Evolutionary conservation across 2,888 invertebrate species (phyloP).

Genomic region (Petrolisthes manimaculis): DNA sequence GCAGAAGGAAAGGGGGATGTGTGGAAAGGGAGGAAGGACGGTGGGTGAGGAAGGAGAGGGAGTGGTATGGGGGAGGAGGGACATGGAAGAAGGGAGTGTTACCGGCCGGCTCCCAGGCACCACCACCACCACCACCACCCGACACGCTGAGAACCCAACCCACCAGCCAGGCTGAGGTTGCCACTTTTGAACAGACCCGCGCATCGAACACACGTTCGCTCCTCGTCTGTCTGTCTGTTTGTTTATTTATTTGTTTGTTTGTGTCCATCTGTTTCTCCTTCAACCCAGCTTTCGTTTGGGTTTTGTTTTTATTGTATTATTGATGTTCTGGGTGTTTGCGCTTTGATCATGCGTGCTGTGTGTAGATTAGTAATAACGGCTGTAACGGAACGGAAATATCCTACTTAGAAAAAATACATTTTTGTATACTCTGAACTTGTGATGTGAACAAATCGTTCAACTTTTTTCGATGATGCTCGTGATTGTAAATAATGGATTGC

Average conservation of each 20-base stretch:
- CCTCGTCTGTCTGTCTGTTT: neutral
- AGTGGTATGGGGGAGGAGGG: neutral
- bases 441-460: too few relatives aligned
- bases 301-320: neutral
- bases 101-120: neutral
- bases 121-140: neutral
- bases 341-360: too few relatives aligned
- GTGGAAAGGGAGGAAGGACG: neutral
- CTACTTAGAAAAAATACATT: neutral
- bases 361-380: neutral
- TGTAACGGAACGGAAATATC: neutral
- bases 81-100: neutral
- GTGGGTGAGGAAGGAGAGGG: neutral
- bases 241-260: neutral
- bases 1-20: neutral
- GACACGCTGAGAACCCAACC: neutral
- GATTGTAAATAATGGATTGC: neutral
- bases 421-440: too few relatives aligned
- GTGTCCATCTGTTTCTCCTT: neutral
- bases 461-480: too few relatives aligned
- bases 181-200: neutral
- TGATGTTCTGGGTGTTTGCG: neutral
- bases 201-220: neutral
- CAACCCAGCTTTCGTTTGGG: neutral
- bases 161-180: neutral